Evolutionary conservation across 2,113 vertebrate genomes (phyloP), one percentile per base, ranked within the genome.

Genomic region (Chionomys nivalis): DNA sequence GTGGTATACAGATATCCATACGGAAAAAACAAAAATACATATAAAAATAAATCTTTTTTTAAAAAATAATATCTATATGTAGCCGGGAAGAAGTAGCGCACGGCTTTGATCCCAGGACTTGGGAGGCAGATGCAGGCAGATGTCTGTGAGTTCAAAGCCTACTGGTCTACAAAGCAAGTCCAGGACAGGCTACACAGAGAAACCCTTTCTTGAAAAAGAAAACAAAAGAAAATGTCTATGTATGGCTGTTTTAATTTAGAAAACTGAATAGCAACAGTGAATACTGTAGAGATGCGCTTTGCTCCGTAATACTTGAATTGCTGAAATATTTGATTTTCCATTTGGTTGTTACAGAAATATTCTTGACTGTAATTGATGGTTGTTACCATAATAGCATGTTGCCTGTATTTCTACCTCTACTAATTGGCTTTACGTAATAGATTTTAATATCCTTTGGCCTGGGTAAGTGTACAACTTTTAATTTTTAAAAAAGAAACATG

Each of bases 321-420:
- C 99, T 99, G 99, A 99, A 99, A 99, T 99, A 99, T 99, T 99
- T 98, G 98, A 98, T 98, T 98, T 98, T 99, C 98, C 98, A 98
- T 99, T 98, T 99, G 98, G 98, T 99, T 99, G 98, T 99, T 99
- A 98, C 98, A 98, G 98, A 98, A 98, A 97, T 98, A 99, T 99
- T 98, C 97, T 99, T 98, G 98, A 98, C 98, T 99, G 99, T 99
- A 99, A 98, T 99, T 98, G 98, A 98, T 98, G 98, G 98, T 99
- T 98, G 98, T 99, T 99, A 98, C 99, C 97, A 97, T 99, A 98
- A 99, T 99, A 98, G 98, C 99, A 98, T 99, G 98, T 99, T 98
- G 99, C 99, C 99, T 99, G 99, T 99, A 99, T 99, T 99, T 99
- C 99, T 99, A 99, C 99, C 99, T 99, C 99, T 99, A 99, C 98